Percentiles rank a stretch among this genome's conserved stretches.
phyloP scores from a whole-genome alignment of 2,113 vertebrate genomes.

The Anarhynchus alexandrinus region DNA sequence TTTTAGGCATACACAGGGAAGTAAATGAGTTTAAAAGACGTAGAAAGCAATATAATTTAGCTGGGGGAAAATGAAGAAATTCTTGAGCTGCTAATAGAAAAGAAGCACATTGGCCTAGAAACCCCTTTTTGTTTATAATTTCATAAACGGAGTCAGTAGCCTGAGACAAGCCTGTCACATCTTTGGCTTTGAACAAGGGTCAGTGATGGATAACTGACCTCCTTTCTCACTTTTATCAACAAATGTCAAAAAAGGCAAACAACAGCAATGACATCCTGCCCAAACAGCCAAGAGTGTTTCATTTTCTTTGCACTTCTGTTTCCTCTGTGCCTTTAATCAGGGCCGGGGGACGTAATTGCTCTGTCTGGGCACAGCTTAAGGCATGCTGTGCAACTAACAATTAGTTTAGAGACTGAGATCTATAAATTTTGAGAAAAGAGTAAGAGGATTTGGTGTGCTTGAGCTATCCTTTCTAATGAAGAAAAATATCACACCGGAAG shows the following conservation, averaged over 20 bases:
- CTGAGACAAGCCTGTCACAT: slow-evolving; percentile 28
- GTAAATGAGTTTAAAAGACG: background rate
- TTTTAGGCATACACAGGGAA: background rate
- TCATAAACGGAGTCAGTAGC: slow-evolving; percentile 5
- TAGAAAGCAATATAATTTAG: background rate
- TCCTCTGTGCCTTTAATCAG: slow-evolving; percentile 85
- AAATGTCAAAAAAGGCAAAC: slow-evolving; percentile 61
- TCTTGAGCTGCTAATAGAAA: background rate
- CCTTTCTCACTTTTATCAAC: slow-evolving; percentile 52
- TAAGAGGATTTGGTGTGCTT: slow-evolving; percentile 77
- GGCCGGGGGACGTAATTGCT: slow-evolving; percentile 85
- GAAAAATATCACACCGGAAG: slow-evolving; percentile 80
- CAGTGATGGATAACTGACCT: slow-evolving; percentile 57
- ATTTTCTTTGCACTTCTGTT: slow-evolving; percentile 81
- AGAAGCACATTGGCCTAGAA: background rate
- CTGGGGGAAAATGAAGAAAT: background rate
- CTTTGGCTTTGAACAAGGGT: slow-evolving; percentile 40
- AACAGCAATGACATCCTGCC: slow-evolving; percentile 82
- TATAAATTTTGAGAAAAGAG: slow-evolving; percentile 80
- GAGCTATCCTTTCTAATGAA: slow-evolving; percentile 76
- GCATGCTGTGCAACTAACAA: slow-evolving; percentile 80
- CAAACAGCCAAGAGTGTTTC: slow-evolving; percentile 81
- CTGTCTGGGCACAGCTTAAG: slow-evolving; percentile 77
- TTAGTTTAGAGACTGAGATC: slow-evolving; percentile 81
- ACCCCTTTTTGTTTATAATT: slow-evolving; percentile 9